Conservation (phyloP, 2,797 vertebrate genomes). For the Thripadectes ignobilis region DNA sequence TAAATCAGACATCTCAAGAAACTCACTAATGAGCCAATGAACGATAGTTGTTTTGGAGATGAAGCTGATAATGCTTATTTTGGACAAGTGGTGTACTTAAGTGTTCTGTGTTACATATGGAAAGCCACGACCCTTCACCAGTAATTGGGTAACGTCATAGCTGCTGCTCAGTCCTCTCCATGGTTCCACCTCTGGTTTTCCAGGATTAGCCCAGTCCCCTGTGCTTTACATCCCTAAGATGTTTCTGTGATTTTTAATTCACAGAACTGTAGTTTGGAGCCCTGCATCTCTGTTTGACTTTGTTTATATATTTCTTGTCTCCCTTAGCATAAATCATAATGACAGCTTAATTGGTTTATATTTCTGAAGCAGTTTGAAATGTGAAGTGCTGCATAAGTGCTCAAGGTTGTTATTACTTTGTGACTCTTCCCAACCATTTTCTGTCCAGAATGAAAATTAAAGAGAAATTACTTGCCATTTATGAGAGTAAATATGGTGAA, state of each 20-base stretch:
- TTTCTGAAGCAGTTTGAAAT: conserved; percentile 50
- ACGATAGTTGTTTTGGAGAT: not conserved
- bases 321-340: conserved; percentile 34
- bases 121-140: not conserved
- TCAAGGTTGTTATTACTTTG: conserved; percentile 51
- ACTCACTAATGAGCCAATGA: conserved; percentile 22
- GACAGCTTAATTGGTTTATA: conserved; percentile 64
- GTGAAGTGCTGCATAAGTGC: conserved; percentile 31
- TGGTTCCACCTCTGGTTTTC: not conserved
- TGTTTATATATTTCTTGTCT: conserved; percentile 58
- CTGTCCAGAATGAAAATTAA: conserved; percentile 27
- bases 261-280: not conserved
- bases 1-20: conserved; percentile 44
- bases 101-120: not conserved
- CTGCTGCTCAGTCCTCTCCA: not conserved
- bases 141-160: not conserved
- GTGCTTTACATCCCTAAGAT: not conserved
- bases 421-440: conserved; percentile 34
- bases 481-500: conserved; percentile 13
- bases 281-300: conserved; percentile 36
- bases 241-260: conserved; percentile 4
- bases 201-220: not conserved
- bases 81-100: not conserved
- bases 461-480: conserved; percentile 41
- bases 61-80: conserved; percentile 20